Evolutionary conservation across 2,797 vertebrate species (phyloP).

Genomic region (Cheirogaleus major): DNA sequence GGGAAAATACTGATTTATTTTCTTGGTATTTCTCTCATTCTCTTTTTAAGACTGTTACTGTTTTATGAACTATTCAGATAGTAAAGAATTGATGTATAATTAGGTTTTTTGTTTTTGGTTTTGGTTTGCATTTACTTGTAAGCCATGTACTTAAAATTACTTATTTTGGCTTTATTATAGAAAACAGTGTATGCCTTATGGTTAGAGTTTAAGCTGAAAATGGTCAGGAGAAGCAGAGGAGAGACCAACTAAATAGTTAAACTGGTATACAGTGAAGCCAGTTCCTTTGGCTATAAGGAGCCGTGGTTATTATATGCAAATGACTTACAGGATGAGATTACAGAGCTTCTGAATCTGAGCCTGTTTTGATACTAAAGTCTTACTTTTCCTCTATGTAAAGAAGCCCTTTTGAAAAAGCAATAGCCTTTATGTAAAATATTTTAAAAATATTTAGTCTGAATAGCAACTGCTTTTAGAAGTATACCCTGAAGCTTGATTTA

Average conservation of each 20-base stretch:
- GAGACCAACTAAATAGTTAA: not conserved
- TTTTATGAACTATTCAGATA: slow-evolving; percentile 19
- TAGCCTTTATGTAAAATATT: not conserved
- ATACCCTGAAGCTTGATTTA: slow-evolving; percentile 32
- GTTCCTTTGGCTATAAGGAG: not conserved
- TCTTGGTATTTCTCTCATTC: slow-evolving; percentile 20
- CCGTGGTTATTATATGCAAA: not conserved
- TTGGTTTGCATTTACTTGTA: not conserved
- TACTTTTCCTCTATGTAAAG: not conserved
- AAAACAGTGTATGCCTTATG: not conserved
- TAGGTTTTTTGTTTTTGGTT: slow-evolving; percentile 22
- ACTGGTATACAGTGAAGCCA: not conserved
- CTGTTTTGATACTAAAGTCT: not conserved
- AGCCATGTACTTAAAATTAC: not conserved
- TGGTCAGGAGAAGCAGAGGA: not conserved
- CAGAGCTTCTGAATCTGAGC: not conserved
- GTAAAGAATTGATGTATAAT: not conserved
- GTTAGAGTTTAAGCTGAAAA: slow-evolving; percentile 11
- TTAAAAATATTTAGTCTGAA: not conserved
- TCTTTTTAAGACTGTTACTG: slow-evolving; percentile 11
- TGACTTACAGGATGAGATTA: not conserved
- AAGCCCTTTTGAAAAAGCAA: not conserved
- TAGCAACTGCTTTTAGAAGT: slow-evolving; percentile 26
- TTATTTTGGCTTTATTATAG: slow-evolving; percentile 25
- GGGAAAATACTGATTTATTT: not conserved